These are phyloP conservation scores for Ptychoptera contaminata DNA, from an alignment of 2,888 invertebrate species.

Conservation along the genomic window DNA sequence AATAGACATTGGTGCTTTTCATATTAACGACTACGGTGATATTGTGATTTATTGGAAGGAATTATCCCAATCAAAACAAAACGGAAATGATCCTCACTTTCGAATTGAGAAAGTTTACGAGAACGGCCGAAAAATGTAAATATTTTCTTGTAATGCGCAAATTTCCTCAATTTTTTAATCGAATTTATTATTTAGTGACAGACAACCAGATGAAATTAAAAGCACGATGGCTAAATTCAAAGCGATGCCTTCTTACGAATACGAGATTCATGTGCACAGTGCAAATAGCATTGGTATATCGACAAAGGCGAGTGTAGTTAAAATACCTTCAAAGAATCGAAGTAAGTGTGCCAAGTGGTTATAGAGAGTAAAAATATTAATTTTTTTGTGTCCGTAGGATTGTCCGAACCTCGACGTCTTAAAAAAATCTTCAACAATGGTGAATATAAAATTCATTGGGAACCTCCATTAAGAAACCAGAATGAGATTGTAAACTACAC, in stretches of 20 bases:
- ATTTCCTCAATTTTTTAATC: conserved; percentile 6
- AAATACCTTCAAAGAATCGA: conserved; percentile 33
- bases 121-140: conserved; percentile 18
- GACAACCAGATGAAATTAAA: conserved; percentile 1
- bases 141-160: conserved; percentile 10
- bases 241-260: conserved; percentile 2
- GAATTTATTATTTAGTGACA: background rate
- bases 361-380: background rate
- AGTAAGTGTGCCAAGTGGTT: background rate
- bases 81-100: conserved; percentile 61
- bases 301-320: conserved; percentile 37
- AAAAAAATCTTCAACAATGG: conserved; percentile 59
- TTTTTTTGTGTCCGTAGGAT: background rate
- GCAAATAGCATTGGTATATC: conserved; percentile 44
- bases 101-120: conserved; percentile 32
- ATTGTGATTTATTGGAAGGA: conserved; percentile 68
- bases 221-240: conserved; percentile 6
- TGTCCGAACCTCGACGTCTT: conserved; percentile 39
- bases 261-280: conserved; percentile 39
- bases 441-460: conserved; percentile 61
- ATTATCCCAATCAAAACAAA: conserved; percentile 47
- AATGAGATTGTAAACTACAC: conserved; percentile 50
- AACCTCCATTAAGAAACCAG: conserved; percentile 30
- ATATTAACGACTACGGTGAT: conserved; percentile 41
- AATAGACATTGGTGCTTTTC: conserved; percentile 57